phyloP scores from a whole-genome alignment of 2,113 vertebrate genomes.

The Psammodynastes pulverulentus region DNA sequence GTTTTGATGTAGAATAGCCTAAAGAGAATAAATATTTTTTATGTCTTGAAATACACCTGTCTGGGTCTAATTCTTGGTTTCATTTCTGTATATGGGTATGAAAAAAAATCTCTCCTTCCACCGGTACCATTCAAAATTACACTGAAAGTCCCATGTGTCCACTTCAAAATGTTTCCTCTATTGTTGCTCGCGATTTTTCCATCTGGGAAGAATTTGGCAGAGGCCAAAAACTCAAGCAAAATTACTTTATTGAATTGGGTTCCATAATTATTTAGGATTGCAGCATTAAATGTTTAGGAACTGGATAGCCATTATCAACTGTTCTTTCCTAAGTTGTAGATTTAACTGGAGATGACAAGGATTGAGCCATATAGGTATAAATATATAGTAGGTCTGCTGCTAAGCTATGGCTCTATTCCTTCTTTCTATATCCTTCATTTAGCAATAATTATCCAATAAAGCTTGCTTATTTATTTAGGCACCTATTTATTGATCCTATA shows the following conservation, averaged over 20 bases:
- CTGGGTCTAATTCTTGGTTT: background rate
- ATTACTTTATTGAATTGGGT: background rate
- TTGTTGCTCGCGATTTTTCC: background rate
- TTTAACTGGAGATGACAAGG: background rate
- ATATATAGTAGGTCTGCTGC: background rate
- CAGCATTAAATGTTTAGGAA: background rate
- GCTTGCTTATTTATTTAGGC: background rate
- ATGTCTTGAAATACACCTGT: background rate
- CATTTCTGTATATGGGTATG: background rate
- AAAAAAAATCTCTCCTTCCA: background rate
- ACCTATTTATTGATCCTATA: background rate
- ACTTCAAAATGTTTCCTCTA: background rate
- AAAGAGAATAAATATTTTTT: conserved; percentile 14
- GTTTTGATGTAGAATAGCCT: background rate
- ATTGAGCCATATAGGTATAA: background rate
- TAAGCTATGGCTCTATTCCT: background rate
- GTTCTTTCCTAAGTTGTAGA: background rate
- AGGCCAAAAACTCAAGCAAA: background rate
- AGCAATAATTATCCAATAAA: background rate
- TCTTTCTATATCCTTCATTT: background rate
- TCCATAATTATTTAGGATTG: background rate
- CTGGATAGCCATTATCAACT: background rate
- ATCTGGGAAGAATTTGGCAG: background rate
- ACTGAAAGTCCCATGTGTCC: background rate
- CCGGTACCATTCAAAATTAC: background rate